A percentile compares a stretch with the other conserved stretches of the same genome.
These are phyloP conservation scores for Poeciliopsis presidionis DNA, from an alignment of 2,797 vertebrate species.

Conservation along the genomic window DNA sequence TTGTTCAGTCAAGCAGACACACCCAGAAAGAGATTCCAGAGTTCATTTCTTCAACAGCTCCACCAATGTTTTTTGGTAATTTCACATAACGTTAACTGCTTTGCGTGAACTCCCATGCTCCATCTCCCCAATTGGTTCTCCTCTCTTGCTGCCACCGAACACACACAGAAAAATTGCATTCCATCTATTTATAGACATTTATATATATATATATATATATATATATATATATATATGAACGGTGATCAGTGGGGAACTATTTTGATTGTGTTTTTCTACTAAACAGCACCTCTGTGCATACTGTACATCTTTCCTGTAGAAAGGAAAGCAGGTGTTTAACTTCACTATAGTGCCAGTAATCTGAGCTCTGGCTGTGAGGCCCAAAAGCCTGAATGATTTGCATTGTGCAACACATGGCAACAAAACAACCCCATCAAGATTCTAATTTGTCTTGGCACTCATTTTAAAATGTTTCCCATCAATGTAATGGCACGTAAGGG, in stretches of 20 bases:
- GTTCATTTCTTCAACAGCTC: slow-evolving; percentile 3
- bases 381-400: slow-evolving; percentile 17
- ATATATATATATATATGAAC: neutral
- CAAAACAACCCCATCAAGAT: neutral
- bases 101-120: neutral
- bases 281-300: neutral
- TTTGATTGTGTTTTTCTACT: neutral
- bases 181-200: neutral
- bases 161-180: neutral
- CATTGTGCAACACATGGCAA: slow-evolving; percentile 25
- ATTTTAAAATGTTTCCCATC: neutral
- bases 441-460: neutral
- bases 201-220: too few species aligned
- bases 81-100: neutral
- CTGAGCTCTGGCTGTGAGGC: slow-evolving; percentile 6
- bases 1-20: slow-evolving; percentile 1
- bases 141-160: neutral
- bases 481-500: neutral
- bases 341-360: neutral
- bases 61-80: neutral
- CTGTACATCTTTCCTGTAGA: neutral
- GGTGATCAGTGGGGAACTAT: neutral
- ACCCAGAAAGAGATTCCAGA: neutral
- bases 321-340: neutral
- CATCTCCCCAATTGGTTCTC: neutral